Evolutionary conservation across 2,113 vertebrate species (phyloP), one percentile per base, ranked within the genome.

Genomic region (Chauna torquata): DNA sequence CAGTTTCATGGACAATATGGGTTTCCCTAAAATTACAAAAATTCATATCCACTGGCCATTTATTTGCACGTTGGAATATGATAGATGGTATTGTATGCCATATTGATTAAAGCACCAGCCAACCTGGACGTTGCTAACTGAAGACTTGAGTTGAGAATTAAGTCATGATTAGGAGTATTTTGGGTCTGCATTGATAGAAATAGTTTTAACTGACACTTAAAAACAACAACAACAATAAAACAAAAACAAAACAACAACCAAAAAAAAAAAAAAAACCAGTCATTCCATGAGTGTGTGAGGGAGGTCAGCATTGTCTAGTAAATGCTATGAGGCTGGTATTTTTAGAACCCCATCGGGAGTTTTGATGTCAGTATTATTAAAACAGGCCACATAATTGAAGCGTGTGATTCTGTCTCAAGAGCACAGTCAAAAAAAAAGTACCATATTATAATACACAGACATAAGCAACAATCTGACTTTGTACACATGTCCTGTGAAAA

Each of bases 21-120:
- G 89, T 94, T 91, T 93, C 77, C 69, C n/a, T 50, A 86, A 79
- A 97, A 94, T 91, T 91, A 81, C 20, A 78, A 89, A 94, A 87
- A 78, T 47, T 91, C 66, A 59, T 62, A 78, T 81, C 81, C 59
- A 72, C 20, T 19, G 84, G 84, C 88, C 81, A 65, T 94, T 97
- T 88, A 92, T 97, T 96, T 96, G 72, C 94, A 96, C 81, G 64
- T 92, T 85, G 49, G 47, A 62, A 94, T 88, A 86, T 70, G 92
- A 83, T 89, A 91, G 92, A 54, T 87, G 94, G 50, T 80, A 82
- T 85, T 47, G 27, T 32, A 23, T 94, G 66, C 49, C 19, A 23
- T 88, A 86, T 95, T 90, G 80, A 92, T 92, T 92, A 86, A 69
- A 86, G 55, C 70, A 84, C 52, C 81, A 89, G 54, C 92, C 91